Evolutionary conservation across 2,113 vertebrate genomes (phyloP).

Genomic region (Myiagra hebetior): DNA sequence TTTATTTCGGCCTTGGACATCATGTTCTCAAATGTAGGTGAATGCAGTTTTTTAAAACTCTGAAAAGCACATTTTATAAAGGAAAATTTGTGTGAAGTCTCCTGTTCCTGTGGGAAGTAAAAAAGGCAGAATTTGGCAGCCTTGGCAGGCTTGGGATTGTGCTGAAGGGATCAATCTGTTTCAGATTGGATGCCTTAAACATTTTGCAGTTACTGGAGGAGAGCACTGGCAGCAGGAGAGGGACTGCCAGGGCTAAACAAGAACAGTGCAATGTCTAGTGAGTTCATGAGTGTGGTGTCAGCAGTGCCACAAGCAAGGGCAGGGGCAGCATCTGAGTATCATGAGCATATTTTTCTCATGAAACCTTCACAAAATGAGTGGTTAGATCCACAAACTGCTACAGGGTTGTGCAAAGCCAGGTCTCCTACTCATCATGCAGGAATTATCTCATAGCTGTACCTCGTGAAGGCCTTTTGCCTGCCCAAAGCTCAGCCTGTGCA

Average conservation of each 20-base stretch:
- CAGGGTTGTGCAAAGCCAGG: background rate
- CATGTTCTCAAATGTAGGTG: background rate
- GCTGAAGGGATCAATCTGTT: conserved; percentile 11
- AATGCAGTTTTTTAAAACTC: background rate
- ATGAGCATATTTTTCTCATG: background rate
- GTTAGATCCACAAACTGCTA: background rate
- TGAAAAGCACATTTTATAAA: background rate
- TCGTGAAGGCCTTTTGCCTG: rapidly evolving
- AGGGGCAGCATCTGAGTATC: background rate
- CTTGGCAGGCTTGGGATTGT: background rate
- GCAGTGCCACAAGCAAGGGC: background rate
- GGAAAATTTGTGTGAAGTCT: background rate
- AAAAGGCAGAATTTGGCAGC: background rate
- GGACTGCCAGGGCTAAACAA: background rate
- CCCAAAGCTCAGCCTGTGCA: background rate
- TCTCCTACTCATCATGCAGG: background rate
- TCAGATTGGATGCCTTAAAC: background rate
- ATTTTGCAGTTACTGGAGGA: background rate
- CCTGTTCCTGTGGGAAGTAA: background rate
- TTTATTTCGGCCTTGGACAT: background rate
- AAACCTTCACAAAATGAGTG: background rate
- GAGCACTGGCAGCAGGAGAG: background rate
- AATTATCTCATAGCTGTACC: background rate
- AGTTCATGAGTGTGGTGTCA: rapidly evolving
- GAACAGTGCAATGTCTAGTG: rapidly evolving